phyloP scores from a whole-genome alignment of 1,140 invertebrate species.

The Aphelenchoides avenae region DNA sequence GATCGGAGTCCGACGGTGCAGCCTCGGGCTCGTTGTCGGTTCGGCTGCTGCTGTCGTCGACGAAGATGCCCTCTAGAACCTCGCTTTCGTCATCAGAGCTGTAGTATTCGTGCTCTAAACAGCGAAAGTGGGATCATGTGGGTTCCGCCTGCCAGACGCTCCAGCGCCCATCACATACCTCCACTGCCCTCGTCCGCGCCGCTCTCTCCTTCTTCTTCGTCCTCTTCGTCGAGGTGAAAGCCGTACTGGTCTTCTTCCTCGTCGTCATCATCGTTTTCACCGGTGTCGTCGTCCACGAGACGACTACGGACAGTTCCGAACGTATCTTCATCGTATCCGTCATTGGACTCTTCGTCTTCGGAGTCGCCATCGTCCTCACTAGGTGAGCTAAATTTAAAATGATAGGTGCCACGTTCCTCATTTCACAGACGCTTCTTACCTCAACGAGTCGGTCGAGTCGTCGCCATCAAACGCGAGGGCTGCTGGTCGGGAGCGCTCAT shows the following conservation, averaged over 20 bases:
- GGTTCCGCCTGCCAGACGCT: no score
- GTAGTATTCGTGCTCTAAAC: conserved; percentile 14
- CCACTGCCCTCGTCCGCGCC: conserved; percentile 17
- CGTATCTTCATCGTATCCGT: background rate
- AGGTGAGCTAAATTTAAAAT: no score
- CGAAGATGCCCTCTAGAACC: no score
- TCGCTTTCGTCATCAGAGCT: conserved; percentile 21
- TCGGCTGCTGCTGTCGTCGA: no score
- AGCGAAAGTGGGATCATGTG: no score
- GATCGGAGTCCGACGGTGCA: no score
- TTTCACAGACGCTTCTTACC: conserved; percentile 11
- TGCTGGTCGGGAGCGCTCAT: background rate
- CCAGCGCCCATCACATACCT: no score
- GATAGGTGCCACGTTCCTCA: no score
- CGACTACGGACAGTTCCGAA: conserved; percentile 17
- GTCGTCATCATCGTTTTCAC: conserved; percentile 33
- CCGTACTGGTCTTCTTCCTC: conserved; percentile 31
- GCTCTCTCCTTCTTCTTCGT: conserved; percentile 45
- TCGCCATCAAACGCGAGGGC: conserved; percentile 2
- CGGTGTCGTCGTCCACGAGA: conserved; percentile 11
- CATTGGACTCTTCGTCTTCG: conserved; percentile 15
- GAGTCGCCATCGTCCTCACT: conserved; percentile 19
- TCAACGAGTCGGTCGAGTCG: conserved; percentile 13
- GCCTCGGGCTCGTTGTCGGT: no score
- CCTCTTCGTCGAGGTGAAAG: conserved; percentile 27